A percentile compares a stretch with the other conserved stretches of the same genome.
Evolutionary conservation across 2,888 invertebrate genomes (phyloP).

Genomic region (Lamellibrachia satsuma): DNA sequence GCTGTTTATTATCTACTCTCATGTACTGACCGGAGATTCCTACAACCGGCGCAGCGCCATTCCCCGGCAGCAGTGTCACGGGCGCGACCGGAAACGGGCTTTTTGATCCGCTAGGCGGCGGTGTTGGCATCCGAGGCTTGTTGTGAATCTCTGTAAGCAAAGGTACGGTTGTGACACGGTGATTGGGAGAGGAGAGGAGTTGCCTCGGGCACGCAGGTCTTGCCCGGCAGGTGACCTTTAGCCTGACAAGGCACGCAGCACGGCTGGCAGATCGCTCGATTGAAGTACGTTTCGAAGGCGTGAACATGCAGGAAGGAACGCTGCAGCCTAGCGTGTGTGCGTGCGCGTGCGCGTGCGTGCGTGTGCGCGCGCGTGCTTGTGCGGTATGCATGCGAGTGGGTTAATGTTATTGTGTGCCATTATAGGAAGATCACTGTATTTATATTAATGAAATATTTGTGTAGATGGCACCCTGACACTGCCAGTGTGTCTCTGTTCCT

Average conservation of each 20-base stretch:
- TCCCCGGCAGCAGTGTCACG: not conserved
- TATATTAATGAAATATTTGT: too few relatives aligned
- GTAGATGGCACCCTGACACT: too few relatives aligned
- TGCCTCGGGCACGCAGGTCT: not conserved
- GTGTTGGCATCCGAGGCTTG: not conserved
- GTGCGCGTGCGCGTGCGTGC: not conserved
- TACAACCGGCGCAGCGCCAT: not conserved
- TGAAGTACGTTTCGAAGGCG: not conserved
- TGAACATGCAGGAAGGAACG: not conserved
- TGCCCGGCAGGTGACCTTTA: not conserved
- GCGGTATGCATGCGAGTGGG: too few relatives aligned
- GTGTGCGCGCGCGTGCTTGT: not conserved
- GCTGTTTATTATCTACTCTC: not conserved
- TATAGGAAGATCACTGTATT: not conserved
- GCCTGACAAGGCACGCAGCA: not conserved
- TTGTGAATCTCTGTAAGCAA: conserved; percentile 3
- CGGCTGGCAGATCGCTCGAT: not conserved
- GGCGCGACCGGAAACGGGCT: not conserved
- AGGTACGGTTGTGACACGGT: not conserved
- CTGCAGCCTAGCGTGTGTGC: not conserved
- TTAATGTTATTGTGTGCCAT: too few relatives aligned
- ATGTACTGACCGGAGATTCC: not conserved
- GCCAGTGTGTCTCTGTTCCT: not conserved
- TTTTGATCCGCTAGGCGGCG: not conserved
- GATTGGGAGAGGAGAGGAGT: not conserved